Evolutionary conservation across 2,888 invertebrate genomes (phyloP), one percentile per base, ranked within the genome.

Genomic region (Alsophila aescularia): DNA sequence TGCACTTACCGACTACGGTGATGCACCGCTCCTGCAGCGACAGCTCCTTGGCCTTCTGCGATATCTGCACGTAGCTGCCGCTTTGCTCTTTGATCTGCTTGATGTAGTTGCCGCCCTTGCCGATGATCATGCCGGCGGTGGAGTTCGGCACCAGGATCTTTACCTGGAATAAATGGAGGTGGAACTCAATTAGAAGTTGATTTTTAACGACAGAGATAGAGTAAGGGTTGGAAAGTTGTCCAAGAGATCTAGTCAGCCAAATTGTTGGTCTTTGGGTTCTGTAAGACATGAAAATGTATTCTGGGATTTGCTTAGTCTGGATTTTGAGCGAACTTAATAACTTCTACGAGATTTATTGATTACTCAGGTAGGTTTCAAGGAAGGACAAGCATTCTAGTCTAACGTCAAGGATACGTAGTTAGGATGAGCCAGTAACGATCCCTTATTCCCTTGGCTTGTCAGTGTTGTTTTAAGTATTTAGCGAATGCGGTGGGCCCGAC

Each of bases 91-190:
- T 98, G 75, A 98, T 96, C 92, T 97, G 97, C 87, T 98, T 98
- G 78, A 98, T 98, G 85, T 96, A 98, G 90, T 97, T 97, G 72
- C 98, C 98, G 53, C 96, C 97, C 88, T 98, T 98, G 75, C 98
- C 98, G 81, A 98, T 98, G 71, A 98, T 98, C 98, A 98, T 98
- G 74, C 98, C 98, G 56, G 98, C 98, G 37, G 98, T 98, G 47
- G 98, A 98, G 88, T 98, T 98, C 64, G 98, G 98, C 86, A 98
- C 98, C 73, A 98, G 92, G 77, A 98, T 97, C 92, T 98, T 98
- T 66, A 98, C 97, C 91, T 91, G 84, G 32, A 80, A 80, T 47
- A 14, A 2, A 35, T 8, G 13, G 44, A 27, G 2, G 7, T 15
- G 9, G 6, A 42, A 2, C 24, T 2, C 6, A 14, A 14, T 35